phyloP scores from a whole-genome alignment of 2,888 invertebrate genomes.

The Nomada ruficornis region DNA sequence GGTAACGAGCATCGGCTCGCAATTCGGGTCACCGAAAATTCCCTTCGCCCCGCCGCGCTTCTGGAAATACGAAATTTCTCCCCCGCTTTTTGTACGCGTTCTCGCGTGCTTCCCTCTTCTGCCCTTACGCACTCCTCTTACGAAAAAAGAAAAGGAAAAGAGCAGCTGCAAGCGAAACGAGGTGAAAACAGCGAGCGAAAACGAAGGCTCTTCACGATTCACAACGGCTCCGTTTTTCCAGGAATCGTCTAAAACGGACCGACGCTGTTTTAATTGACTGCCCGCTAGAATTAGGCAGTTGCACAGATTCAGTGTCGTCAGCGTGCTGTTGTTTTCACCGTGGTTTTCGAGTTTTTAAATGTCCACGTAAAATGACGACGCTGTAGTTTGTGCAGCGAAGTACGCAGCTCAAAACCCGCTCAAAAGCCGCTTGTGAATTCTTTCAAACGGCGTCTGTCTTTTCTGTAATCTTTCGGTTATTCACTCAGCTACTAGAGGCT shows the following conservation, averaged over 20 bases:
- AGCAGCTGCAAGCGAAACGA: conserved; percentile 5
- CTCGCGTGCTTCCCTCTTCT: not conserved
- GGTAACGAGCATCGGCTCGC: conserved; percentile 59
- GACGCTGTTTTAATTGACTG: conserved; percentile 21
- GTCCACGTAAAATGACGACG: too few species aligned
- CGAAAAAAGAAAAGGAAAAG: not conserved
- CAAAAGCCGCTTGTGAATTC: too few species aligned
- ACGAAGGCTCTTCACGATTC: conserved; percentile 16
- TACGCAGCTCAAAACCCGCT: too few species aligned
- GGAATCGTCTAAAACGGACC: not conserved
- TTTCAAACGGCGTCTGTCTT: too few species aligned
- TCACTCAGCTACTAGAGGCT: too few species aligned
- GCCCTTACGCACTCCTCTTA: not conserved
- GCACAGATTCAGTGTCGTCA: not conserved
- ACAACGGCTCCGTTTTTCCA: not conserved
- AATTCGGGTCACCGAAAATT: conserved; percentile 60
- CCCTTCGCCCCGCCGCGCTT: not conserved
- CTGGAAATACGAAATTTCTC: conserved; percentile 30
- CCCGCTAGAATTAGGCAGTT: conserved; percentile 7
- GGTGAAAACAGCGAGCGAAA: conserved; percentile 29
- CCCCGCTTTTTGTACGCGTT: not conserved
- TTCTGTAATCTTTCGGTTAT: too few species aligned
- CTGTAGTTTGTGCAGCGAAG: too few species aligned
- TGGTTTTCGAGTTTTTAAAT: not conserved
- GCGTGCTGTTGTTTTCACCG: not conserved